These are phyloP conservation scores for Caenorhabditis becei DNA, from an alignment of 2,888 invertebrate genomes.

Conservation along the genomic window DNA sequence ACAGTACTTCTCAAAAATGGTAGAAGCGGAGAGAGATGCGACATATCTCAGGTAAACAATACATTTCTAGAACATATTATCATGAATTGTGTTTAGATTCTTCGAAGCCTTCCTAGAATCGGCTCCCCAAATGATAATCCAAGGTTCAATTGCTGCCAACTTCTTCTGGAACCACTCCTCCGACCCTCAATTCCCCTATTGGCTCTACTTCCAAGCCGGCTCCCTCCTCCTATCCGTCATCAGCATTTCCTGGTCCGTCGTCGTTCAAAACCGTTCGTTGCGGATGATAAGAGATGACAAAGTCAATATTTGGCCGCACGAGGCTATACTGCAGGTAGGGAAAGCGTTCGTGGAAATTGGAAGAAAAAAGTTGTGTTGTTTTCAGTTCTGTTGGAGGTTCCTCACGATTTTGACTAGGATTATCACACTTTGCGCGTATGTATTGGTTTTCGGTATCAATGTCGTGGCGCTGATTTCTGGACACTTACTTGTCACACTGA, in stretches of 20 bases:
- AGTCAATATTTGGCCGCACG: slow-evolving; percentile 72
- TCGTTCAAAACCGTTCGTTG: slow-evolving; percentile 74
- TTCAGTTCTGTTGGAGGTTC: slow-evolving; percentile 75
- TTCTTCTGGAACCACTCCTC: slow-evolving; percentile 44
- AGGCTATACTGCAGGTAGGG: slow-evolving; percentile 71
- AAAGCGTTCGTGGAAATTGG: slow-evolving; percentile 1
- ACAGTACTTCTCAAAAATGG: slow-evolving; percentile 64
- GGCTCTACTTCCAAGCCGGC: slow-evolving; percentile 62
- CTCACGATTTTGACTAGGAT: slow-evolving; percentile 70
- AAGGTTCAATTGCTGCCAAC: slow-evolving; percentile 66
- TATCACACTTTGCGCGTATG: slow-evolving; percentile 49
- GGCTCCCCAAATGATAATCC: slow-evolving; percentile 74
- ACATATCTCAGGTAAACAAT: slow-evolving; percentile 62
- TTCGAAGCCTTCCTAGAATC: slow-evolving; percentile 76
- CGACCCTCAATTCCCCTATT: slow-evolving; percentile 42
- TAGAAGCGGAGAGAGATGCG: slow-evolving; percentile 76
- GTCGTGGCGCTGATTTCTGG: slow-evolving; percentile 42
- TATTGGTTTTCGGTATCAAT: slow-evolving; percentile 46
- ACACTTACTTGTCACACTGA: slow-evolving; percentile 58
- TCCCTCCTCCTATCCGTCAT: slow-evolving; percentile 71
- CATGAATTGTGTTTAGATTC: slow-evolving; percentile 22
- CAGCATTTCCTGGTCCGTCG: slow-evolving; percentile 73
- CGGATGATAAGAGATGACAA: slow-evolving; percentile 72
- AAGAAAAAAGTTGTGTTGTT: neutral
- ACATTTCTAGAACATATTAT: too few species aligned